Base-by-base conservation (phyloP, 2,797 vertebrate genomes). In the Lutra lutra region DNA sequence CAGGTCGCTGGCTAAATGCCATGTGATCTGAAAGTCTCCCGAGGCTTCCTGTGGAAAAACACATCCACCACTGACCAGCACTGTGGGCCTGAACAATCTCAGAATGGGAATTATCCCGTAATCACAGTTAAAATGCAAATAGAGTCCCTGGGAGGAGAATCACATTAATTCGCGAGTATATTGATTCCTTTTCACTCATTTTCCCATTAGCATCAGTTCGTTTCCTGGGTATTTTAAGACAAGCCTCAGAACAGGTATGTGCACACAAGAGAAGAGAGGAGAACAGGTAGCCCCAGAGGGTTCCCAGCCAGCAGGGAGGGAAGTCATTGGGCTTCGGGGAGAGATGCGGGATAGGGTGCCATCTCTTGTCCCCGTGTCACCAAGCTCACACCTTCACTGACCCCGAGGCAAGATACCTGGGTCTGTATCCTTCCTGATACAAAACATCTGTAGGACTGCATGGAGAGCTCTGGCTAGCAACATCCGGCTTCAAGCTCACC, bases 81-180 rank as follows among this genome's bases (percentile, higher is more conserved):
- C 29, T n/a, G 14, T 40, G 56, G 93, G 82, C 80, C 85, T 56
- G 79, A 93, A 80, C 92, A 94, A 51, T 68, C 73, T 83, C 23
- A 78, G 60, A 82, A 40, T 60, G 62, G 79, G 60, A 96, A 96
- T 68, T 62, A 91, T 27, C 77, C 72, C 72, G 40, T 54, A 90
- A 79, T 91, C 38, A 46, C 51, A 75, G 77, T 85, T 90, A 97
- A 96, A 89, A 95, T 92, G 93, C 88, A 92, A 93, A 95, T 13
- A 15, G 25, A 75, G 32, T 84, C 73, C 79, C 85, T 80, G 29
- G 46, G 66, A 95, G 82, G 48, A 91, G 89, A 77, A 72, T 80
- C 23, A 21, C 88, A 72, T 51, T 72, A 87, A 95, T 72, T 94
- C 58, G 40, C 1, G 27, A 94, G 66, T 51, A 70, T 38, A 40